Conservation (phyloP, 2,888 invertebrate genomes). For the Macrophya alboannulata region DNA sequence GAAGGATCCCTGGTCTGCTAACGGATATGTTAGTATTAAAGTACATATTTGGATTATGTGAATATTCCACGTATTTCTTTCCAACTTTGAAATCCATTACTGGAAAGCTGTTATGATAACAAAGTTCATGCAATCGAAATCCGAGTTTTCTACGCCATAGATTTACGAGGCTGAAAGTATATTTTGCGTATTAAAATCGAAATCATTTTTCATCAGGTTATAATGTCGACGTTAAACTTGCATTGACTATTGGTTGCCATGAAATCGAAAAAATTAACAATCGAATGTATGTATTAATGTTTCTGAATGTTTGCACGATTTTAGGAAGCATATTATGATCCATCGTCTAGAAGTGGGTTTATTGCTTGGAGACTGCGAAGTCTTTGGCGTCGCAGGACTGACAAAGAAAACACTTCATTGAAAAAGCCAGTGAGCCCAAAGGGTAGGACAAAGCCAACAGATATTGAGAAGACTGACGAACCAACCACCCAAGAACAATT, state of each 20-base stretch:
- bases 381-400: conserved; percentile 19
- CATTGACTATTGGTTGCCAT: no score
- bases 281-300: no score
- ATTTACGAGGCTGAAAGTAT: no score
- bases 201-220: no score
- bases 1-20: conserved; percentile 23
- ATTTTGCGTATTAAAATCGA: no score
- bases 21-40: conserved; percentile 22
- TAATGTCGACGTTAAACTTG: no score
- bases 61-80: background rate
- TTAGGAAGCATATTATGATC: conserved; percentile 29
- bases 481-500: background rate
- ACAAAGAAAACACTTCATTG: conserved; percentile 14
- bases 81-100: no score
- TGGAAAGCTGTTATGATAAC: no score
- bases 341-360: conserved; percentile 2
- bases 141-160: background rate
- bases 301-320: no score
- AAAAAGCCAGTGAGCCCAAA: background rate
- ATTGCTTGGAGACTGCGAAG: conserved; percentile 25
- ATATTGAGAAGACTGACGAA: background rate
- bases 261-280: no score
- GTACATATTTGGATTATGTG: background rate
- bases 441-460: no score
- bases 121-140: background rate